Evolutionary conservation across 2,888 invertebrate species (phyloP).

Genomic region (Xylocampa areola): DNA sequence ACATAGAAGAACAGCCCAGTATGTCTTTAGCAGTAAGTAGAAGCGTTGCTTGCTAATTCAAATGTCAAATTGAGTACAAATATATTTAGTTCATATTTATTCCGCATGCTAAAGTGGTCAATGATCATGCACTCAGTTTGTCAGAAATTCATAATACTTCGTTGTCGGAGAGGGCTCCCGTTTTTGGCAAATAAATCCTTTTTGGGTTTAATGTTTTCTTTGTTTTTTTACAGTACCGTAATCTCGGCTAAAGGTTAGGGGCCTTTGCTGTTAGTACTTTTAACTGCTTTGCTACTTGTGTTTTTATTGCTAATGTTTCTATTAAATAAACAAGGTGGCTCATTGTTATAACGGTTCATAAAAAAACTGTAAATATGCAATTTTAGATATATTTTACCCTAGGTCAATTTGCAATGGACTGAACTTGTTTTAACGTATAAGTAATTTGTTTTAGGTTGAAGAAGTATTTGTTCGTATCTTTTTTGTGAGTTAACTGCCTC

Average conservation of each 20-base stretch:
- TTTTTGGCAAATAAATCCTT: slow-evolving; percentile 54
- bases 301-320: slow-evolving; percentile 21
- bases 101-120: neutral
- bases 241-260: slow-evolving; percentile 29
- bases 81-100: neutral
- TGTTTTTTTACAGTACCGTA: slow-evolving; percentile 42
- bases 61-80: neutral
- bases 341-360: neutral
- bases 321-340: neutral
- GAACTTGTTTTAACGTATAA: no score
- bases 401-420: no score
- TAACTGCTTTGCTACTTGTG: slow-evolving; percentile 9
- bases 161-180: slow-evolving; percentile 43
- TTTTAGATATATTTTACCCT: no score
- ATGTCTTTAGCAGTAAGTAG: neutral
- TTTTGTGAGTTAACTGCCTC: no score
- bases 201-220: slow-evolving; percentile 35
- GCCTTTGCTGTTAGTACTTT: slow-evolving; percentile 5
- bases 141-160: slow-evolving; percentile 28
- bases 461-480: no score
- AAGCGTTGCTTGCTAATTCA: neutral
- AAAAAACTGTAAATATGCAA: no score
- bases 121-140: slow-evolving; percentile 34
- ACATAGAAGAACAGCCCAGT: slow-evolving; percentile 1
- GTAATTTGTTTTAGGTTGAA: no score